Conservation (phyloP, 2,888 invertebrate species). For the Entomobrya proxima region DNA sequence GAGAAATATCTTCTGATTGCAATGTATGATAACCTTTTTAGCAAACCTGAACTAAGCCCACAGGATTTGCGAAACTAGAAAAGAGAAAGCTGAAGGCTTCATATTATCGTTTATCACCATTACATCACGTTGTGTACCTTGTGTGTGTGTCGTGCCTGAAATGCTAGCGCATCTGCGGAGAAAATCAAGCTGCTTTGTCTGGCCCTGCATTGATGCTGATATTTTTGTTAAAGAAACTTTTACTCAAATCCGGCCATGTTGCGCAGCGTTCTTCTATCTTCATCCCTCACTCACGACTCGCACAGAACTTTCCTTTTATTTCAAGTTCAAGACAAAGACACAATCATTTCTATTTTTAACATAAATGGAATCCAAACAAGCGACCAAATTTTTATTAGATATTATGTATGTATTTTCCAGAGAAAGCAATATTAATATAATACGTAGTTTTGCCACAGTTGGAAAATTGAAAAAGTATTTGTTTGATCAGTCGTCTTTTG, state of each 20-base stretch:
- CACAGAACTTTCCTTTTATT: background rate
- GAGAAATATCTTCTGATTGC: background rate
- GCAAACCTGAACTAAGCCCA: background rate
- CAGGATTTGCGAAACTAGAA: background rate
- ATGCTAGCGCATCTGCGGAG: constrained; percentile 15
- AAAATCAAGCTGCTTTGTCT: background rate
- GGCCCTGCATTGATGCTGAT: background rate
- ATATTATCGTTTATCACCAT: no score
- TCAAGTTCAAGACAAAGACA: constrained; percentile 28
- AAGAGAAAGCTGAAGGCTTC: constrained; percentile 5
- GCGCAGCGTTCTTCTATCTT: no score
- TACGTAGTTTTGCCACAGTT: background rate
- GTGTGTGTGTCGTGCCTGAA: background rate
- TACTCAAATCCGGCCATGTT: no score
- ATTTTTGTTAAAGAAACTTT: no score
- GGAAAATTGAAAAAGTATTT: background rate
- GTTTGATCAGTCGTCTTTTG: no score
- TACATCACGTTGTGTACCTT: background rate
- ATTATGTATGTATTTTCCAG: no score
- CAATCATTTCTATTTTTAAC: constrained; percentile 20
- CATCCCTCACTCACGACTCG: no score
- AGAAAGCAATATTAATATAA: background rate
- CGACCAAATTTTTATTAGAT: background rate
- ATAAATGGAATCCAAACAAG: background rate
- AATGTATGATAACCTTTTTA: background rate